A percentile compares a stretch with the other conserved stretches of the same genome.
Evolutionary conservation across 2,888 invertebrate species (phyloP).

Genomic region (Tenthredo notha): DNA sequence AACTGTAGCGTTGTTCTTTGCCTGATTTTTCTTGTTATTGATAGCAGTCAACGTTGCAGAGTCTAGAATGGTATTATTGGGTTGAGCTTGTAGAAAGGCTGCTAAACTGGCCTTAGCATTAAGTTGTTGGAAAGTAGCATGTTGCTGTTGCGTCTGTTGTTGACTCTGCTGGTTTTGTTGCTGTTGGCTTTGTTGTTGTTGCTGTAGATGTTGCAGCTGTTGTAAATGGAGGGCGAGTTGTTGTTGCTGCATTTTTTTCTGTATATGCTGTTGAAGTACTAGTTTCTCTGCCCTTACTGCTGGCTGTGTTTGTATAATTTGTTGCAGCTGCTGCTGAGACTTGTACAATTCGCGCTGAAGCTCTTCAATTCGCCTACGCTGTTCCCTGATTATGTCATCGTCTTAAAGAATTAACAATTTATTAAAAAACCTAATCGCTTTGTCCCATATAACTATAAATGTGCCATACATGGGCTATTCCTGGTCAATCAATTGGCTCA

Average conservation of each 20-base stretch:
- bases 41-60: conserved; percentile 75
- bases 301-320: conserved; percentile 83
- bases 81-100: conserved; percentile 77
- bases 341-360: conserved; percentile 90
- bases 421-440: not conserved
- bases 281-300: conserved; percentile 80
- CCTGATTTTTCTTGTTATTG: conserved; percentile 76
- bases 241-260: conserved; percentile 85
- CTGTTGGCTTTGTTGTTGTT: conserved; percentile 79
- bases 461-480: not conserved
- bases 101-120: conserved; percentile 79
- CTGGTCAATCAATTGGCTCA: not conserved
- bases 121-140: conserved; percentile 75
- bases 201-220: conserved; percentile 84
- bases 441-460: not conserved
- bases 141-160: conserved; percentile 69
- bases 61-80: conserved; percentile 74
- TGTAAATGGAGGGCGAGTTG: conserved; percentile 80
- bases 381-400: conserved; percentile 90
- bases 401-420: conserved; percentile 69
- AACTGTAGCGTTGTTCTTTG: conserved; percentile 72
- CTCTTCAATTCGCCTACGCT: conserved; percentile 93
- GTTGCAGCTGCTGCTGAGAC: conserved; percentile 88
- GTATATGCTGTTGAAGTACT: conserved; percentile 84
- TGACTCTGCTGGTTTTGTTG: conserved; percentile 68